These are phyloP conservation scores for Hybognathus amarus DNA, from an alignment of 2,797 vertebrate species.

Conservation along the genomic window DNA sequence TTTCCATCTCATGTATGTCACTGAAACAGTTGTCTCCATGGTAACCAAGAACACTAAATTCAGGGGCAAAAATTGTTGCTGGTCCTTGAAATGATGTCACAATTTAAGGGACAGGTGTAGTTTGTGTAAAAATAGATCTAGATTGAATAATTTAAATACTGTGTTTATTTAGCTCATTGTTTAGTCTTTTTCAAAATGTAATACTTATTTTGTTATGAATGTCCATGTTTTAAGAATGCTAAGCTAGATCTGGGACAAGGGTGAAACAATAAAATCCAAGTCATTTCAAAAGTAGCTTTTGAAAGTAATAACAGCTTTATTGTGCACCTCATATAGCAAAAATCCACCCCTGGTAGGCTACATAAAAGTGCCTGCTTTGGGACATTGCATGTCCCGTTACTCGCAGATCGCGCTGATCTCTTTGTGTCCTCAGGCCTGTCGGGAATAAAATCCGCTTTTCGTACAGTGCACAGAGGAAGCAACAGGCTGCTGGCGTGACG, in stretches of 20 bases:
- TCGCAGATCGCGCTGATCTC: slow-evolving; percentile 35
- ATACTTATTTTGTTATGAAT: neutral
- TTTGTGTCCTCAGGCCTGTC: slow-evolving; percentile 24
- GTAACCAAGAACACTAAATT: slow-evolving; percentile 4
- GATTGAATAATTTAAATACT: neutral
- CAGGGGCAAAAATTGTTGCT: neutral
- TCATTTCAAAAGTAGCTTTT: neutral
- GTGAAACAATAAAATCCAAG: neutral
- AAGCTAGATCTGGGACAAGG: no score
- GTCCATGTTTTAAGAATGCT: neutral
- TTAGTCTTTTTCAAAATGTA: neutral
- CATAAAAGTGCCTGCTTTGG: neutral
- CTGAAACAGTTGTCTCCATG: slow-evolving; percentile 8
- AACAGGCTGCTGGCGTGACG: slow-evolving; percentile 72
- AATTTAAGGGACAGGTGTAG: neutral
- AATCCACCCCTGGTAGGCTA: neutral
- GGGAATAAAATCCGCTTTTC: slow-evolving; percentile 78
- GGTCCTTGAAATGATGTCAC: neutral
- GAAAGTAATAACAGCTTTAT: neutral
- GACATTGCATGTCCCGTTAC: slow-evolving; percentile 30
- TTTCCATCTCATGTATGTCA: neutral
- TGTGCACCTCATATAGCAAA: neutral
- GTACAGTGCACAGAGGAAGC: slow-evolving; percentile 65
- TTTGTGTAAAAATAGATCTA: neutral
- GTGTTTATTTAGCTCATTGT: neutral